Conservation (phyloP, 2,797 vertebrate genomes). For the Staurois parvus region DNA sequence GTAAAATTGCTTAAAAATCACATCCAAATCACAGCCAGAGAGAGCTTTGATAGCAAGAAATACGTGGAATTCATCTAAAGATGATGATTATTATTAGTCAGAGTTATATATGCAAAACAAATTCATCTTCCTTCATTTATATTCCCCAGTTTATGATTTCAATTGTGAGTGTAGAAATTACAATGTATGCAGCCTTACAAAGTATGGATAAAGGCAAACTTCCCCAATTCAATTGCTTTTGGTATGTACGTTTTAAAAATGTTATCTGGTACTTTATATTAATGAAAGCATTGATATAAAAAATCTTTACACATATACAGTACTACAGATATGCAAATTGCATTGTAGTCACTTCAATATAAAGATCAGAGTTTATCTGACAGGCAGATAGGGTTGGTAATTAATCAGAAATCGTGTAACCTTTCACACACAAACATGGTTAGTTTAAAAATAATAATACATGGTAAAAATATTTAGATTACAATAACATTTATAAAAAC, state of each 20-base stretch:
- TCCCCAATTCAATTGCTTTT: not conserved
- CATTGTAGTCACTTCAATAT: too few species aligned
- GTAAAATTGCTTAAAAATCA: constrained; percentile 25
- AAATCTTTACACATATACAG: too few species aligned
- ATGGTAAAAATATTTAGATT: too few species aligned
- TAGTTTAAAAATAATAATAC: too few species aligned
- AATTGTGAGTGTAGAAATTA: constrained; percentile 11
- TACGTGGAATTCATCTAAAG: constrained; percentile 11
- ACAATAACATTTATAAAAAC: too few species aligned
- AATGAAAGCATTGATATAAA: too few species aligned
- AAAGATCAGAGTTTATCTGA: too few species aligned
- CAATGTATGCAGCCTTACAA: not conserved
- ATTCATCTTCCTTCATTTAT: constrained; percentile 38
- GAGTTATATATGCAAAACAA: constrained; percentile 38
- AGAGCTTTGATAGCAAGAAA: not conserved
- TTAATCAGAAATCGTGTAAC: too few species aligned
- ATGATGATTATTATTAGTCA: constrained; percentile 30
- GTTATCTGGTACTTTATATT: too few species aligned
- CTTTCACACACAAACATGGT: too few species aligned
- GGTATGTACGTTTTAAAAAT: not conserved
- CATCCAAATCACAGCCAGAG: constrained; percentile 16
- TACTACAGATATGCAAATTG: too few species aligned
- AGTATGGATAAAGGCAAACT: not conserved
- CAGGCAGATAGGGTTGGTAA: too few species aligned
- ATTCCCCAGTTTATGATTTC: constrained; percentile 21